Conservation (phyloP, 2,113 vertebrate species). For the Tragelaphus buxtoni region DNA sequence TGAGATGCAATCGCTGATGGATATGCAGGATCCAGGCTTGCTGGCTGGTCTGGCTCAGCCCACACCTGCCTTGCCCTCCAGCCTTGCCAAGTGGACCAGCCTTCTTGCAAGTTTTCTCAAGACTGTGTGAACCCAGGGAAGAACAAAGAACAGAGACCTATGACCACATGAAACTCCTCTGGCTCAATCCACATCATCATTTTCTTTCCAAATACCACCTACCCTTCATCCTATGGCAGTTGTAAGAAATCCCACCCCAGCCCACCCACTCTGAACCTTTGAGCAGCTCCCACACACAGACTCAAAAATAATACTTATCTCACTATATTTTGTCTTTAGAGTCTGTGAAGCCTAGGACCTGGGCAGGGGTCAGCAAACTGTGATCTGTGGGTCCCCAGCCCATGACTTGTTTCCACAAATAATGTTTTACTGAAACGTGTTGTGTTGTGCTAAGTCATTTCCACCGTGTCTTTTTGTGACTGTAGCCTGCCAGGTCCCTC, state of each 20-base stretch:
- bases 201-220: background rate
- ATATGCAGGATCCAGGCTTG: background rate
- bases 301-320: background rate
- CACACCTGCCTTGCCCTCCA: background rate
- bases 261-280: background rate
- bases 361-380: background rate
- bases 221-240: background rate
- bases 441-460: background rate
- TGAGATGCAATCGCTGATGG: background rate
- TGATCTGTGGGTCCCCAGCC: background rate
- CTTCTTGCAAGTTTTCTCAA: background rate
- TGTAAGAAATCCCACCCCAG: background rate
- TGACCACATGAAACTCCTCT: background rate
- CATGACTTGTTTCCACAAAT: background rate
- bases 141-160: background rate
- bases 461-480: background rate
- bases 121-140: background rate
- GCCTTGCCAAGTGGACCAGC: background rate
- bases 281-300: background rate
- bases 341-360: background rate
- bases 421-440: background rate
- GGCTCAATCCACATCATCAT: too few relatives aligned
- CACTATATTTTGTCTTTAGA: fast-evolving
- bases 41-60: background rate
- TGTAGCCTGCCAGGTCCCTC: background rate